Base-by-base conservation (phyloP, 2,888 invertebrate genomes). In the Lydus trimaculatus region DNA sequence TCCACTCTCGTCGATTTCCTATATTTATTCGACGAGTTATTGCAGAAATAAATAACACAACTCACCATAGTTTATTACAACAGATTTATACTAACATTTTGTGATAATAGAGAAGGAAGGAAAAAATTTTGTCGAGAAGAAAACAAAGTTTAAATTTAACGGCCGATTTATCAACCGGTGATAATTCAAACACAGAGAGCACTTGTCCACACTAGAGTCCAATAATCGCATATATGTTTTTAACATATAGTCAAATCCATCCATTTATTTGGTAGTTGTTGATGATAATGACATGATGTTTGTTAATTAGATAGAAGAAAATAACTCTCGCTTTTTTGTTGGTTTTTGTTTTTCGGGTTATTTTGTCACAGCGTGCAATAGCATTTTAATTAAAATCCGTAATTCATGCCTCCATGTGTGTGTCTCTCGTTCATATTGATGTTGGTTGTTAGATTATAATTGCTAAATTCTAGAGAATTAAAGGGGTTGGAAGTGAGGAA, bases 11-110 rank as follows among this genome's bases (percentile, higher is more conserved):
- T 48, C 48, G 8, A 48, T 48, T 48, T 48, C 48, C 33, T 59
- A 62, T 61, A 64, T 67, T 67, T 61, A 65, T 62, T 61, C 43
- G 20, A 20, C 59, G 63, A 63, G 39, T 56, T 69, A 69, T 68
- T 36, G 62, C 70, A 68, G 61, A 11, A 68, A 75, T 75, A 73
- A 75, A 75, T 74, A 75, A 73, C 67, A 71, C 73, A 74, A 74
- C 75, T 75, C 63, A 63, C 43, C 66, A 62, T 72, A 69, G 66
- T 73, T 72, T 72, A 74, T 74, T 72, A 72, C 72, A 72, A 43
- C 39, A 1, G 71, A 75, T 75, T 74, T 72, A n/a, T n/a, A 72
- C 68, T 72, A 73, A 72, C 73, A 72, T 70, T 73, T 71, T 73
- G 68, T 72, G 74, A 77, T 76, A 73, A 76, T 48, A 43, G 39